Conservation (phyloP, 1,140 invertebrate species). For the Stenopsyche tienmushanensis region DNA sequence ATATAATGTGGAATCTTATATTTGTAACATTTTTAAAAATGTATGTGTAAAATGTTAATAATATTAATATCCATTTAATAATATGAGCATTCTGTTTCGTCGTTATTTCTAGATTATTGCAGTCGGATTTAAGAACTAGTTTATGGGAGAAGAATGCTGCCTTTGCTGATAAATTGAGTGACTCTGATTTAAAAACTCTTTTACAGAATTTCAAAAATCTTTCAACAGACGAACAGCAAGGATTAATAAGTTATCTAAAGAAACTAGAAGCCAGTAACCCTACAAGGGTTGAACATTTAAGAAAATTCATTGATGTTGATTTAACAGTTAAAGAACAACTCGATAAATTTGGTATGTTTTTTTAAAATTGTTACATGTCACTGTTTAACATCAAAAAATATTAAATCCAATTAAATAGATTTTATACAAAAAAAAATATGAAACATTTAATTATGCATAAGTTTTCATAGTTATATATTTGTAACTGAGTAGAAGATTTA, state of each 20-base stretch:
- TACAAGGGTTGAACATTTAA: conserved; percentile 66
- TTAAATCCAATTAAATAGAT: too few relatives aligned
- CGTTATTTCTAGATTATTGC: neutral
- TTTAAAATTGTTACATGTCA: neutral
- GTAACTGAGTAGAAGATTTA: too few relatives aligned
- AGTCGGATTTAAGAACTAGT: neutral
- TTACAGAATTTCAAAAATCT: conserved; percentile 76
- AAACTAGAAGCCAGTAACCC: conserved; percentile 73
- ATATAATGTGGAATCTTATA: too few relatives aligned
- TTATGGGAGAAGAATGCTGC: conserved; percentile 39
- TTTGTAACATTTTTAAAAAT: too few relatives aligned
- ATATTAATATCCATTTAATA: neutral
- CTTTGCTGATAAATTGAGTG: conserved; percentile 70
- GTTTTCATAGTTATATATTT: too few relatives aligned
- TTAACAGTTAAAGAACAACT: neutral
- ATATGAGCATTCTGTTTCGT: too few relatives aligned
- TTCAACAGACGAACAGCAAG: conserved; percentile 73
- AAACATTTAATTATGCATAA: too few relatives aligned
- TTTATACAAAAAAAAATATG: too few relatives aligned
- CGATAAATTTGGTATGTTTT: neutral
- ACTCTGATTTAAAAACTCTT: conserved; percentile 71
- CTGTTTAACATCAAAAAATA: neutral
- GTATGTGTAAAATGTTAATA: too few relatives aligned
- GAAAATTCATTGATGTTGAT: neutral
- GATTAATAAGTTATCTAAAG: conserved; percentile 74